Base-by-base conservation (phyloP, 2,113 vertebrate species). In the Phalacrocorax pelagicus region DNA sequence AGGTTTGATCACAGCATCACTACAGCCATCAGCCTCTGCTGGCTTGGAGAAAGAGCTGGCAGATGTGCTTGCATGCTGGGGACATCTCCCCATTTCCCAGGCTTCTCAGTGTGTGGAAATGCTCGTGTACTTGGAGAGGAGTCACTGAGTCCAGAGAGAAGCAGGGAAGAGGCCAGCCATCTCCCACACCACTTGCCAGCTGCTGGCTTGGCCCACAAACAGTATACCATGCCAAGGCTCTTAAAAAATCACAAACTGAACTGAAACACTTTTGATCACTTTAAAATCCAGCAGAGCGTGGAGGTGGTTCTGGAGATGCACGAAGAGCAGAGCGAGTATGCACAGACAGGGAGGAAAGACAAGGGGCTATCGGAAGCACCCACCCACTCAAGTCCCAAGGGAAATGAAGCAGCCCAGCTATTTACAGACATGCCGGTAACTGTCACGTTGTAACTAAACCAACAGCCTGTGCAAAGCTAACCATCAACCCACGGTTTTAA, bases 201-300 rank as follows among this genome's bases (percentile, higher is more conserved):
- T 86, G 88, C 90, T 95, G 92, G 92, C 92, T 77, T 22, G 6
- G 36, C 88, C 88, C 79, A 80, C 79, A 62, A 57, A 88, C 72
- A 7, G 4, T 23, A 26, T 12, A 77, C 74, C 54, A 32, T 27
- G 66, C 74, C 85, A 95, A 91, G 19, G 81, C 36, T 92, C 78
- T 92, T 69, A 32, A 57, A 57, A 87, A 87, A 92, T 67, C 70
- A 84, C 80, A 65, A 70, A 92, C 42, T 40, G n/a, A 65, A 73
- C 1, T n/a, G 40, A 58, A 88, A 57, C 44, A 21, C 59, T 92
- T 91, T 2, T 72, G 51, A 58, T 80, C 30, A 14, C 49, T 87
- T 36, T 15, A 34, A 74, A 85, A 54, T 40, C 58, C 42, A 70
- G 4, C 27, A 34, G 20, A 61, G 21, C 29, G 38, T 73, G 58